Evolutionary conservation across 2,888 invertebrate genomes (phyloP).

Genomic region (Ptychoptera albimana): DNA sequence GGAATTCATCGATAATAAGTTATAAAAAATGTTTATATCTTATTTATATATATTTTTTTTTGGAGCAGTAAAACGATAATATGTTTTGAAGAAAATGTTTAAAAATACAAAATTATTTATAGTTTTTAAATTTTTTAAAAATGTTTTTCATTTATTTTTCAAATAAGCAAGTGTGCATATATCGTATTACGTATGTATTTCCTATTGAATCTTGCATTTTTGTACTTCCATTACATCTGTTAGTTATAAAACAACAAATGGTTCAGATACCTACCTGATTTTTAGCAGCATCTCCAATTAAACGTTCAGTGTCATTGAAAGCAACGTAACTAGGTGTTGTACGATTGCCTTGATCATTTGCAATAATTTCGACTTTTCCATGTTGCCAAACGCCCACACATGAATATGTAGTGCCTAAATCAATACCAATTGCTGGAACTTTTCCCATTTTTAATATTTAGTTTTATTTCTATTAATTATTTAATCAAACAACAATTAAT

Average conservation of each 20-base stretch:
- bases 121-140: no score
- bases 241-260: background rate
- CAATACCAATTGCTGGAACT: conserved; percentile 53
- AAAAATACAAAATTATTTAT: no score
- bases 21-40: no score
- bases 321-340: conserved; percentile 81
- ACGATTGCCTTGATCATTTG: conserved; percentile 77
- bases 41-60: no score
- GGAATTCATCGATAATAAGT: no score
- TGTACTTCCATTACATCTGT: background rate
- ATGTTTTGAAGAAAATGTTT: no score
- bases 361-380: conserved; percentile 68
- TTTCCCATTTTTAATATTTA: conserved; percentile 21
- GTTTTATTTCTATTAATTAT: background rate
- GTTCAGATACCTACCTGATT: conserved; percentile 51
- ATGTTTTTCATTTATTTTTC: no score
- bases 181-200: no score
- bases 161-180: no score
- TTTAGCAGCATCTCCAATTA: conserved; percentile 77
- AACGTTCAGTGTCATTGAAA: conserved; percentile 67
- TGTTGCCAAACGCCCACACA: conserved; percentile 76
- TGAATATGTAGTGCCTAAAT: conserved; percentile 78
- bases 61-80: no score
- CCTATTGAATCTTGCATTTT: background rate
- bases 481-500: no score